Base-by-base conservation (phyloP, 2,113 vertebrate species). In the Xiphias gladius region DNA sequence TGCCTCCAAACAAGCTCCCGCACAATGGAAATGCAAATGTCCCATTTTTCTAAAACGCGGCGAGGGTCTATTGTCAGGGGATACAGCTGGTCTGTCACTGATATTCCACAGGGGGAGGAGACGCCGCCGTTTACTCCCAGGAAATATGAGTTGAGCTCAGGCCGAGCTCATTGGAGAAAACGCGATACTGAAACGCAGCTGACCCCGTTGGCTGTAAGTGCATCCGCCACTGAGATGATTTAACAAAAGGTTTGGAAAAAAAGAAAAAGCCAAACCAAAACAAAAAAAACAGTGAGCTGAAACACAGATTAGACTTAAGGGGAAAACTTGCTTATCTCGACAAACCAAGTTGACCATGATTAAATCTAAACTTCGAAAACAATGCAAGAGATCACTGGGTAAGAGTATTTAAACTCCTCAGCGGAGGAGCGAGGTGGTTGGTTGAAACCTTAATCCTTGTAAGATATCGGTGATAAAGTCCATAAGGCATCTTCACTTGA, bases 11-110 rank as follows among this genome's bases (percentile, higher is more conserved):
- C 82, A 77, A 67, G 76, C 58, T 58, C 19, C 65, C 16, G 63
- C 72, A 91, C 88, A 93, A 93, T 78, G 22, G 59, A 89, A 84
- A 92, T 91, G 86, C 88, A 80, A 93, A 91, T 91, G 78, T 77
- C 37, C 24, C 39, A 26, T 76, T 30, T 54, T 50, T 88, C 72
- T 74, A 14, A 84, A 67, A 73, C 76, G 88, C 37, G 54, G 64
- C 8, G 75, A 79, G 32, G 85, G 65, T 46, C 71, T 73, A 70
- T 93, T 94, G 89, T 91, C 86, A 62, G 59, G 72, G 77, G 80
- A 79, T 58, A 76, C 88, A 90, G 89, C 89, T 82, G 85, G 43
- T 67, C 83, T 50, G 81, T 82, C 84, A 84, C 81, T 86, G 87
- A 93, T 88, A 91, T 72, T 62, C 76, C 57, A 58, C 22, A 30